Evolutionary conservation across 1,140 invertebrate genomes (phyloP).

Genomic region (Pristionchus pacificus): DNA sequence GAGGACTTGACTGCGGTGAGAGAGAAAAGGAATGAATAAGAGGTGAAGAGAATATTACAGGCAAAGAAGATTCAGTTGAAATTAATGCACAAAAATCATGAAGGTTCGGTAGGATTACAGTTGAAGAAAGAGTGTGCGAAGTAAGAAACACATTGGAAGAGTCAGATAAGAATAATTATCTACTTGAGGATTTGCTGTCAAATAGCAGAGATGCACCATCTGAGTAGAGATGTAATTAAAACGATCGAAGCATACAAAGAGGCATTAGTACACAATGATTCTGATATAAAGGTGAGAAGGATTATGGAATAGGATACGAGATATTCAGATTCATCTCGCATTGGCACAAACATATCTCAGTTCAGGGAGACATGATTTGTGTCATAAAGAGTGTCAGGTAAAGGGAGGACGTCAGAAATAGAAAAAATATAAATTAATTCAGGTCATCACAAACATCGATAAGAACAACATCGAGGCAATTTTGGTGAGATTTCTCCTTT

Average conservation of each 20-base stretch:
- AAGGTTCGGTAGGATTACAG: too few relatives aligned
- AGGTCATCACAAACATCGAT: slow-evolving; percentile 71
- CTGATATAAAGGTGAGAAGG: slow-evolving; percentile 68
- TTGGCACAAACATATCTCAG: slow-evolving; percentile 45
- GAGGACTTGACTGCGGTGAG: slow-evolving; percentile 45
- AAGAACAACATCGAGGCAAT: slow-evolving; percentile 83
- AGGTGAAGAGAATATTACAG: slow-evolving; percentile 35
- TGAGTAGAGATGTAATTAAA: slow-evolving; percentile 62
- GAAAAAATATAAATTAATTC: not conserved
- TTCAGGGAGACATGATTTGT: slow-evolving; percentile 68
- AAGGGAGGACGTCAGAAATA: not conserved
- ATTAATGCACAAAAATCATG: slow-evolving; percentile 32
- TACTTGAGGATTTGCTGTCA: slow-evolving; percentile 68
- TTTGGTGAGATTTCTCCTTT: slow-evolving; percentile 62
- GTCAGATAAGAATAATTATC: too few relatives aligned
- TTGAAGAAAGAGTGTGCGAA: slow-evolving; percentile 63
- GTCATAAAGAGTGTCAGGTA: slow-evolving; percentile 73
- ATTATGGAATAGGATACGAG: not conserved
- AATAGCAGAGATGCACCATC: slow-evolving; percentile 68
- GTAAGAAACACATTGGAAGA: too few relatives aligned
- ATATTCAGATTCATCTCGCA: slow-evolving; percentile 42
- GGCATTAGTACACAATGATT: slow-evolving; percentile 74
- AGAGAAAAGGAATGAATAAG: not conserved
- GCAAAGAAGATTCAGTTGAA: slow-evolving; percentile 60
- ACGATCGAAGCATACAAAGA: slow-evolving; percentile 76